A percentile compares a stretch with the other conserved stretches of the same genome.
These are phyloP conservation scores for Sus scrofa DNA, from an alignment of 2,113 vertebrate species.

Conservation along the genomic window DNA sequence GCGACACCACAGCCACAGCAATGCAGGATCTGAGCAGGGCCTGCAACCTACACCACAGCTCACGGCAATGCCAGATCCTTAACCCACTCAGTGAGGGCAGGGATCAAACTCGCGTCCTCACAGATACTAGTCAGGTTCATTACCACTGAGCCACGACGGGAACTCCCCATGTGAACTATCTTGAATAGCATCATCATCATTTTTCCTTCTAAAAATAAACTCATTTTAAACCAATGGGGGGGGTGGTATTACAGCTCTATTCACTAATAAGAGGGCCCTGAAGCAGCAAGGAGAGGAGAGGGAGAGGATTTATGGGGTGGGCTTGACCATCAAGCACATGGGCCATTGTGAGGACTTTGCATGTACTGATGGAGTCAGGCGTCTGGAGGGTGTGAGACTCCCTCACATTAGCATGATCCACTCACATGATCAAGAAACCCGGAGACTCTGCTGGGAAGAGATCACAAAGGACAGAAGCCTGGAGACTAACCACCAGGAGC, in stretches of 20 bases:
- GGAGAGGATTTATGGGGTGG: no score
- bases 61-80: no score
- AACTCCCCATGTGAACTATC: not conserved
- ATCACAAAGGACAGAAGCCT: not conserved
- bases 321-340: no score
- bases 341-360: not conserved
- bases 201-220: conserved; percentile 12
- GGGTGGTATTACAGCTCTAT: not conserved
- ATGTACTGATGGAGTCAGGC: no score
- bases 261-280: not conserved
- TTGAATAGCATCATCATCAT: not conserved
- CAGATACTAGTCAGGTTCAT: no score
- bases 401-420: not conserved
- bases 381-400: not conserved
- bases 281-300: not conserved
- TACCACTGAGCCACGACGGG: no score
- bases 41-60: no score
- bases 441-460: not conserved
- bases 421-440: not conserved
- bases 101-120: no score
- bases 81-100: no score
- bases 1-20: no score
- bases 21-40: no score
- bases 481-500: not conserved
- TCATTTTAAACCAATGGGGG: not conserved